These are phyloP conservation scores for Amblyjoppa proteus DNA, from an alignment of 2,888 invertebrate genomes.

Conservation along the genomic window DNA sequence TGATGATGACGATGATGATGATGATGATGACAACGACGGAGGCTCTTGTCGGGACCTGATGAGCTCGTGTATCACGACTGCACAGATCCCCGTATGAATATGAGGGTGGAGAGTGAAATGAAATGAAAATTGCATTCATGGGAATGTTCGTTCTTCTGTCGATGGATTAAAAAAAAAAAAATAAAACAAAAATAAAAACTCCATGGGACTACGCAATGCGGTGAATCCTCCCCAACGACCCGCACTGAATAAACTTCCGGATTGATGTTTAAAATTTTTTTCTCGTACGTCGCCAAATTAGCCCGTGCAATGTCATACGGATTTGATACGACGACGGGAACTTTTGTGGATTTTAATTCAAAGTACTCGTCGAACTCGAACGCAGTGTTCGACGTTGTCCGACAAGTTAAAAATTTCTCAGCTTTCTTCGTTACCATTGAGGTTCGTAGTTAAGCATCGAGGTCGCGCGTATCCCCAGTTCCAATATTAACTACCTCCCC, in stretches of 20 bases:
- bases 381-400: neutral
- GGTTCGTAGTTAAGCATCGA: neutral
- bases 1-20: conserved; percentile 27
- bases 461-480: neutral
- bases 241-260: conserved; percentile 30
- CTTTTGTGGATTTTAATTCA: neutral
- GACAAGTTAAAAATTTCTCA: neutral
- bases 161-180: conserved; percentile 17
- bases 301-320: conserved; percentile 1
- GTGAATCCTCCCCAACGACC: neutral
- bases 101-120: conserved; percentile 26
- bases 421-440: conserved; percentile 7
- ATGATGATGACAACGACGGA: conserved; percentile 30
- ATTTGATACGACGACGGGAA: neutral
- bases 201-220: neutral
- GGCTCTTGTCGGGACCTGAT: conserved; percentile 26
- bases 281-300: conserved; percentile 12
- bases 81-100: conserved; percentile 19
- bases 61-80: conserved; percentile 14
- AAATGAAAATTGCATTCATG: conserved; percentile 59
- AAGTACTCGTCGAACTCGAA: neutral
- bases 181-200: neutral
- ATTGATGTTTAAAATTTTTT: neutral
- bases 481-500: conserved; percentile 23
- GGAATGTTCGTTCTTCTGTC: conserved; percentile 52